phyloP scores from a whole-genome alignment of 2,113 vertebrate species.

The Cairina moschata region DNA sequence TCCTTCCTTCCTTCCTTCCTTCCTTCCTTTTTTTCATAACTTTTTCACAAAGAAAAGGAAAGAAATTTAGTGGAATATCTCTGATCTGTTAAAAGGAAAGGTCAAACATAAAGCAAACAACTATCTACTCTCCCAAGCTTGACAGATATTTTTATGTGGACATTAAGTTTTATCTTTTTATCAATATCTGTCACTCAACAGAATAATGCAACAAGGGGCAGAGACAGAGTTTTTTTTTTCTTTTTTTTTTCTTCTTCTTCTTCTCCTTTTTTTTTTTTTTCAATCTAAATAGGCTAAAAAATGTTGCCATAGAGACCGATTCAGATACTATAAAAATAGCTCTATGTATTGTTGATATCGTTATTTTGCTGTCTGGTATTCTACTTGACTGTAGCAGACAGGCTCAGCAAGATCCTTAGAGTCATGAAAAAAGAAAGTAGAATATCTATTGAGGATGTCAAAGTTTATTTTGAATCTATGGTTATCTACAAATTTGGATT shows the following conservation, averaged over 20 bases:
- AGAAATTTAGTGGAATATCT: not conserved
- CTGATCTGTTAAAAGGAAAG: not conserved
- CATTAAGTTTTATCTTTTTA: not conserved
- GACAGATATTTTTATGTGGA: not conserved
- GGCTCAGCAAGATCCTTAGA: not conserved
- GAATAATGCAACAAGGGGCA: not conserved
- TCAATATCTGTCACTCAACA: not conserved
- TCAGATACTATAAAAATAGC: constrained; percentile 12
- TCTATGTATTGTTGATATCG: not conserved
- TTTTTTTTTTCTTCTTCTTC: not conserved
- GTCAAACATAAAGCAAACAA: not conserved
- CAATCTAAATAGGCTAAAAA: constrained; percentile 20
- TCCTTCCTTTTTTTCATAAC: not conserved
- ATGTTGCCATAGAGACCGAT: constrained; percentile 8
- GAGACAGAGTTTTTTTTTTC: not conserved
- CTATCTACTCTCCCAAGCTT: not conserved
- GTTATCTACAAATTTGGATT: not conserved
- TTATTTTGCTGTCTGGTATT: constrained; percentile 7
- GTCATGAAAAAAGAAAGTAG: not conserved
- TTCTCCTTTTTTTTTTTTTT: not conserved
- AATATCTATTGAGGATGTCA: not conserved
- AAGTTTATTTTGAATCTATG: not conserved
- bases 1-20: not conserved
- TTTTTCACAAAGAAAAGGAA: not conserved
- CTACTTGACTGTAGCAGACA: not conserved